These are phyloP conservation scores for Tetranychus piercei DNA, from an alignment of 2,888 invertebrate genomes.

Conservation along the genomic window DNA sequence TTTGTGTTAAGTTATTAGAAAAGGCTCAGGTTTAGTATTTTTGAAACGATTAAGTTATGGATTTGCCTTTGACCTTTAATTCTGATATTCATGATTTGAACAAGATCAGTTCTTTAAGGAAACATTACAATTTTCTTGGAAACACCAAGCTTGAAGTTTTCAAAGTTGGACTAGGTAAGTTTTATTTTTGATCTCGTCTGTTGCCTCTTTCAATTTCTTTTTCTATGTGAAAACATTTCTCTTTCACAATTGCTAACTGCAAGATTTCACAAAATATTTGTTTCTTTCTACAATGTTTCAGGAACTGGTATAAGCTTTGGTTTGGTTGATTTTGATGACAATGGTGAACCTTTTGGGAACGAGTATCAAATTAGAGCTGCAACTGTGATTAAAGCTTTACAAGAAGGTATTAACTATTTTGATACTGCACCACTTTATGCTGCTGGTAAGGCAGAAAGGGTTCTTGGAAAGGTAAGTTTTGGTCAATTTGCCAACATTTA, in stretches of 20 bases:
- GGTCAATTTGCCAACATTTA: too few species aligned
- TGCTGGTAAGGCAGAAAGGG: slow-evolving; percentile 52
- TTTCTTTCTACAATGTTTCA: not conserved
- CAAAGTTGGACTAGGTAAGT: not conserved
- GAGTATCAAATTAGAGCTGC: not conserved
- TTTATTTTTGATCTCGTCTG: not conserved
- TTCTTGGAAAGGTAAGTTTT: slow-evolving; percentile 47
- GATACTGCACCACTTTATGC: slow-evolving; percentile 87
- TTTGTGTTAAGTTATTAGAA: not conserved
- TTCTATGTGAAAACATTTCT: too few species aligned
- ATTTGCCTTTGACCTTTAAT: not conserved
- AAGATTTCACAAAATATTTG: not conserved
- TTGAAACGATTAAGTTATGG: not conserved
- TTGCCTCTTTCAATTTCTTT: too few species aligned
- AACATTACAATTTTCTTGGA: not conserved
- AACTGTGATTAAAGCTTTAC: slow-evolving; percentile 40
- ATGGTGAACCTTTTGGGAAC: not conserved
- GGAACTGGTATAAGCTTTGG: not conserved
- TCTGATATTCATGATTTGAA: not conserved
- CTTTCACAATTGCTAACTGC: not conserved
- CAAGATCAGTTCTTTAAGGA: not conserved
- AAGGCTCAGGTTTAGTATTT: not conserved
- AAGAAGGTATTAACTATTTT: slow-evolving; percentile 65
- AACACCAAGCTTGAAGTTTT: not conserved
- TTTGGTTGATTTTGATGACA: not conserved